phyloP scores from a whole-genome alignment of 2,113 vertebrate species.

The Helogale parvula region DNA sequence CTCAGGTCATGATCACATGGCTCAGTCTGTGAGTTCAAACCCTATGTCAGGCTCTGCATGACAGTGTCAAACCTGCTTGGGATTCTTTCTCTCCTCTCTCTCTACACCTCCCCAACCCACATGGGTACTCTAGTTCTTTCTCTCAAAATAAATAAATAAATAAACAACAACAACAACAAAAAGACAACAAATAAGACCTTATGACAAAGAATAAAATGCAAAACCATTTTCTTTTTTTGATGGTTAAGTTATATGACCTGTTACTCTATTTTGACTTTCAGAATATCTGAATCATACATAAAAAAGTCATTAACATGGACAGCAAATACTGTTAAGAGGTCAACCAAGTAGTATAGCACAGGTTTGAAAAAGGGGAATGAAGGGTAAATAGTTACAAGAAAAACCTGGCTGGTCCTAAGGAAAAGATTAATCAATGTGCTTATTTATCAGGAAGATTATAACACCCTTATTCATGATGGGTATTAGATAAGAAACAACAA shows the following conservation, averaged over 20 bases:
- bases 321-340: neutral
- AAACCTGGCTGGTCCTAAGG: neutral
- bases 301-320: conserved; percentile 24
- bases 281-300: conserved; percentile 15
- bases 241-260: neutral
- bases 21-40: too few species aligned
- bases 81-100: too few species aligned
- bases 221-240: conserved; percentile 41
- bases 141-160: too few species aligned
- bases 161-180: neutral
- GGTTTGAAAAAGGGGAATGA: neutral
- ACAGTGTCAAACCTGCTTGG: too few species aligned
- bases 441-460: neutral
- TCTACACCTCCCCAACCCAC: too few species aligned
- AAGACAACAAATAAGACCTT: conserved; percentile 14
- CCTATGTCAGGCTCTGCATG: too few species aligned
- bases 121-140: too few species aligned
- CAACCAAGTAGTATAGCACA: neutral
- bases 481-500: conserved; percentile 10
- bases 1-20: too few species aligned
- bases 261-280: conserved; percentile 26
- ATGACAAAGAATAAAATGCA: neutral
- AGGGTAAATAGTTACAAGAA: neutral
- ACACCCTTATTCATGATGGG: neutral
- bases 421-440: conserved; percentile 22